Evolutionary conservation across 1,140 invertebrate genomes (phyloP), one percentile per base, ranked within the genome.

Genomic region (Caerostris extrusa): DNA sequence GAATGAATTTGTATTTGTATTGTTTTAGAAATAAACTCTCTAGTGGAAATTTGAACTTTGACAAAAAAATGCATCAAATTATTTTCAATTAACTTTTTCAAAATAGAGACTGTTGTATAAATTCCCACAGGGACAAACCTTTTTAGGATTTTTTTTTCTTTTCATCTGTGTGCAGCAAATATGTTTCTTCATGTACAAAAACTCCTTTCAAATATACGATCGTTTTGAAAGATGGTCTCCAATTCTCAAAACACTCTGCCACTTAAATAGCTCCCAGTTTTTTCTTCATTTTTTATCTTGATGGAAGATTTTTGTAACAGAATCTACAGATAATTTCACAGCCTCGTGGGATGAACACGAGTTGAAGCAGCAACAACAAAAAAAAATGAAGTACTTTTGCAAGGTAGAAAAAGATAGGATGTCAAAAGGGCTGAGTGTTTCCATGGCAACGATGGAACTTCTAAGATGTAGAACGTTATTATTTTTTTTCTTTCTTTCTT

Each of bases 281-380:
- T n/a, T n/a, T n/a, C 14, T 17, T 67, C 6, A 67, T 67, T 34
- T 4, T 67, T 67, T 67, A 14, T 67, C n/a, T 67, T 67, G 10
- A 67, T 67, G 12, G 4, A 6, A 67, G 61, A 17, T 67, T 82
- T 50, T 0, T 56, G 77, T 82, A 82, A 82, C 77, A 53, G 77
- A 53, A 82, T 82, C 77, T 50, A 8, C 77, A 82, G 77, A 6
- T 82, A 82, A 82, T 82, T 82, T 56, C 34, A 82, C 19, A 12
- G 77, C 7, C 77, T 82, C 34, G 14, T 50, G 77, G 55, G n/a
- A 53, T 82, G 34, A 82, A 53, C 19, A 34, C 12, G 71, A 81
- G 71, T 81, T 81, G 12, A 81, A 53, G 34, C 7, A 82, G 14
- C 14, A 50, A 82, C 34, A 50, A 82, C 69, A n/a, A 7, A 17